Conservation (phyloP, 2,888 invertebrate species). For the Protophormia terraenovae region DNA sequence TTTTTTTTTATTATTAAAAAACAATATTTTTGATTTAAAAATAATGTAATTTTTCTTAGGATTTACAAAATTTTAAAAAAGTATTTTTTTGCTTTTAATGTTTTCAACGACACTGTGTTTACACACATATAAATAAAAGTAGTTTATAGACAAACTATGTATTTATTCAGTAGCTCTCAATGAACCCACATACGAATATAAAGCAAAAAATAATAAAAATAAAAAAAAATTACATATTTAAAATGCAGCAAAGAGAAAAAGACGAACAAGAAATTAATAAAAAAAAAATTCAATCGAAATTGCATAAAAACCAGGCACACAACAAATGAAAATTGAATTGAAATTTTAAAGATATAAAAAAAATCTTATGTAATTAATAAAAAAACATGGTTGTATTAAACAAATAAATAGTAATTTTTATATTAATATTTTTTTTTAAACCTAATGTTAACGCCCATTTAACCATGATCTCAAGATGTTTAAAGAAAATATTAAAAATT, state of each 20-base stretch:
- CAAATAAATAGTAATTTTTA: slow-evolving; percentile 16
- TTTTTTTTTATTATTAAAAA: too few relatives aligned
- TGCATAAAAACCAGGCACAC: slow-evolving; percentile 48
- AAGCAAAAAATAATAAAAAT: slow-evolving; percentile 17
- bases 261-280: slow-evolving; percentile 31
- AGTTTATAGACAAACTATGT: not conserved
- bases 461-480: slow-evolving; percentile 38
- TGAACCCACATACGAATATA: slow-evolving; percentile 46
- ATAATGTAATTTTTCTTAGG: too few relatives aligned
- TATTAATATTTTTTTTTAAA: not conserved
- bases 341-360: slow-evolving; percentile 1
- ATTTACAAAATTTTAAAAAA: not conserved
- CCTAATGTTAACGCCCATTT: slow-evolving; percentile 23
- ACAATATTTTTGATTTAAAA: too few relatives aligned
- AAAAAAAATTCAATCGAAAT: slow-evolving; percentile 52
- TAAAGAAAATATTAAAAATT: slow-evolving; percentile 9
- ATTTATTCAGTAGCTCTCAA: slow-evolving; percentile 19
- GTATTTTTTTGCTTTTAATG: not conserved
- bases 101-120: slow-evolving; percentile 20
- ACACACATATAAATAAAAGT: not conserved
- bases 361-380: slow-evolving; percentile 48
- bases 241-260: not conserved
- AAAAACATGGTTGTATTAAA: not conserved
- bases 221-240: too few relatives aligned
- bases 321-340: not conserved